Evolutionary conservation across 2,113 vertebrate species (phyloP), one percentile per base, ranked within the genome.

Genomic region (Pristiophorus japonicus): DNA sequence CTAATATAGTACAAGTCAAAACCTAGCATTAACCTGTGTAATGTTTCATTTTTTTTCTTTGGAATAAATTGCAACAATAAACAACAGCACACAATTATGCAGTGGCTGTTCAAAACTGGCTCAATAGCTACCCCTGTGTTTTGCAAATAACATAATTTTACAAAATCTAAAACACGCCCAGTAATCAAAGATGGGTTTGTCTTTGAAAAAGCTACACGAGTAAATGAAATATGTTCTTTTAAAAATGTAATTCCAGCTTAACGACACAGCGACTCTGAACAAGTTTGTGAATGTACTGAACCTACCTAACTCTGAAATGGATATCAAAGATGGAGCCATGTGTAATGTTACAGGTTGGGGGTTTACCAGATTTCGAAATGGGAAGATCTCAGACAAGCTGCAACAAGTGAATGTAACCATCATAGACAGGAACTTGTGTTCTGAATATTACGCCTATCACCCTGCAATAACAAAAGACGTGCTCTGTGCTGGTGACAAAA

Each of bases 261-360:
- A 84, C 0, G 18, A 8, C 16, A 34, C 24, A 20, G 95, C 47
- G 34, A 95, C 24, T 12, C 95, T 55, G 14, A 81, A 95, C 67
- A 81, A 55, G 12, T 59, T 59, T 95, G 95, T 95, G 51, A 55
- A 84, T 24, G 0, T 81, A 47, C 70, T 95, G 47, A 30, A 3
- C 6, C 16, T 81, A 11, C 73, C 95, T 34, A 81, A 20, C 18
- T 62, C 47, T 22, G 73, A 34, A 38, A 51, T 38, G 22, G 95
- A 81, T 95, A 73, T 81, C 4, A 95, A 62, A 81, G n/a, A 1
- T 62, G 95, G 95, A 84, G 16, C 6, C 16, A 95, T 30, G 38
- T 95, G 95, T 45, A 95, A 59, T 59, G 95, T 84, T 12, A 38
- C 73, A 51, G 95, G 73, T 22, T 95, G 95, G 73, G 95, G 95